phyloP scores from a whole-genome alignment of 1,140 invertebrate species.

The Maniola jurtina region DNA sequence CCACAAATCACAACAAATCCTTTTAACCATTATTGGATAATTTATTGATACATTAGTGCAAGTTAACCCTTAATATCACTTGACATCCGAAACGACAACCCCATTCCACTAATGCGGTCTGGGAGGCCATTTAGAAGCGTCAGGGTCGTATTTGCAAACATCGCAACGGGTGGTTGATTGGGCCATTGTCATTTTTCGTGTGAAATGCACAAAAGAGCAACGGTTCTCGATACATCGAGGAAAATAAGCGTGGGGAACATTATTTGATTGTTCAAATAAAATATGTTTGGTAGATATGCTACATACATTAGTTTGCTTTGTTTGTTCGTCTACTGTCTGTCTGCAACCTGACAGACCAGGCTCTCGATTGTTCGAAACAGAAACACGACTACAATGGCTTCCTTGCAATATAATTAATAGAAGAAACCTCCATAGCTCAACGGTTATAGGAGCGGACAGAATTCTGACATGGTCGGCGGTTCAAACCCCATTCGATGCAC shows the following conservation, averaged over 20 bases:
- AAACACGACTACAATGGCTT: no score
- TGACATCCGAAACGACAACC: conserved; percentile 18
- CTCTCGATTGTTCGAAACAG: no score
- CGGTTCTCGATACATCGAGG: conserved; percentile 20
- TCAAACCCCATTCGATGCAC: no score
- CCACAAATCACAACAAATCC: conserved; percentile 54
- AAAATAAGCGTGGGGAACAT: conserved; percentile 18
- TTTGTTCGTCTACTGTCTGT: no score
- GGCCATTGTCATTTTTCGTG: conserved; percentile 53
- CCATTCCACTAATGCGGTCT: conserved; percentile 33
- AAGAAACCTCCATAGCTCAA: no score
- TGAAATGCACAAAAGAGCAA: conserved; percentile 39
- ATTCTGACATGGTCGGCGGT: no score
- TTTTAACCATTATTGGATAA: conserved; percentile 37
- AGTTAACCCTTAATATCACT: conserved; percentile 23
- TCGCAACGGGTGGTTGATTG: conserved; percentile 66
- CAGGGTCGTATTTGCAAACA: conserved; percentile 54
- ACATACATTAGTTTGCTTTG: no score
- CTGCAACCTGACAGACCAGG: no score
- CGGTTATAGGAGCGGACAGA: no score
- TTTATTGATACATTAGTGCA: conserved; percentile 35
- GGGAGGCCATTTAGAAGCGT: conserved; percentile 5
- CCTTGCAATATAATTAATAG: no score
- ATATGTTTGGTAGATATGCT: no score
- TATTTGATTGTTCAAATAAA: background rate